These are phyloP conservation scores for Dermochelys coriacea DNA, from an alignment of 2,797 vertebrate genomes.

Conservation along the genomic window DNA sequence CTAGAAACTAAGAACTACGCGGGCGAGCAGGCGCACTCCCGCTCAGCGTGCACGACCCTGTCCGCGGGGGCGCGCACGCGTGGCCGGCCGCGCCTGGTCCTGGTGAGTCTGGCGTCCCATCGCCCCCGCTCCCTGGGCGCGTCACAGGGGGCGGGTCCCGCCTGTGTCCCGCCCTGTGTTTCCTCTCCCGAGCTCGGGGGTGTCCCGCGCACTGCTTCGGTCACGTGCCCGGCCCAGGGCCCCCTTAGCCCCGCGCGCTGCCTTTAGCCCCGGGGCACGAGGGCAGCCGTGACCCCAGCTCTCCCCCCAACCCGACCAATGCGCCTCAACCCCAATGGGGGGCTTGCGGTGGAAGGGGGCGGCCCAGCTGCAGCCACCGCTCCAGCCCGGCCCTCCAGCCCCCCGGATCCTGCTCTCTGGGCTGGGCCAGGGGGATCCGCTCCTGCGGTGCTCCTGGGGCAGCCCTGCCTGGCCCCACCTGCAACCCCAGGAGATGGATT, in stretches of 20 bases:
- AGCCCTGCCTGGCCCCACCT: rapidly evolving
- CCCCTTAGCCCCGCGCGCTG: not conserved
- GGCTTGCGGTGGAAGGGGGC: not conserved
- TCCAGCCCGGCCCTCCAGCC: not conserved
- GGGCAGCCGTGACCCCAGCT: too few species aligned
- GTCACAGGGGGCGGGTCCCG: too few species aligned
- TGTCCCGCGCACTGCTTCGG: not conserved
- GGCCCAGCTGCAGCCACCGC: not conserved
- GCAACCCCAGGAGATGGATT: too few species aligned
- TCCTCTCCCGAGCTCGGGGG: not conserved
- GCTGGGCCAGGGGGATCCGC: rapidly evolving
- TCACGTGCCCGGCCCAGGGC: not conserved
- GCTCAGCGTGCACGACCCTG: not conserved
- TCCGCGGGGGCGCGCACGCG: not conserved
- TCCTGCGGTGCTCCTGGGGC: too few species aligned
- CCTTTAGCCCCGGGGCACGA: not conserved
- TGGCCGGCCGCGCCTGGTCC: too few species aligned
- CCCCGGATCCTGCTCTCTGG: not conserved
- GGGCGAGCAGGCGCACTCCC: not conserved
- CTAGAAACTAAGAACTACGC: too few species aligned
- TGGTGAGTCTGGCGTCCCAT: too few species aligned
- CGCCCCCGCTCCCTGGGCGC: too few species aligned
- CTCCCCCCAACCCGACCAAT: too few species aligned
- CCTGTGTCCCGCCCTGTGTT: too few species aligned
- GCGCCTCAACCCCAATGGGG: too few species aligned